Evolutionary conservation across 2,888 invertebrate species (phyloP), one percentile per base, ranked within the genome.

Genomic region (Helleia helle): DNA sequence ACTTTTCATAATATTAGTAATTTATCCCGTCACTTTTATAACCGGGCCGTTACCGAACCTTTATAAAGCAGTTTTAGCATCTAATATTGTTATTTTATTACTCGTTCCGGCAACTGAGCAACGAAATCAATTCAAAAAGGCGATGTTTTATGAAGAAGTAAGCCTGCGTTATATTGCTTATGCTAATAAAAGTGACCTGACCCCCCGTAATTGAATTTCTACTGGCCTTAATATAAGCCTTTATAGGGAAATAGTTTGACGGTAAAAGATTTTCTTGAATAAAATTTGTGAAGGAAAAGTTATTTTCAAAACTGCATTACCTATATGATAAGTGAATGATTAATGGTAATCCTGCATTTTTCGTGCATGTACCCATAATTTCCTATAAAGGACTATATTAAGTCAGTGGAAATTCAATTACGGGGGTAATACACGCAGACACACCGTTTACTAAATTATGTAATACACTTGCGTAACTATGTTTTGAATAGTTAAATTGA

Each of bases 141-240:
- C 34, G 18, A 34, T 34, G 34, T 18, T 18, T 18, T 34, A 18
- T 34, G 34, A 22, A 2, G 2, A 15, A 29, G 34, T 38, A 43
- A 43, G 25, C 39, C 40, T 31, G 38, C 38, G 44, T 3, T 18
- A 47, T 47, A 47, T 41, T 36, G 38, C 40, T 47, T 47, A 47
- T 42, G 40, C 38, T 43, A 44, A 47, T 47, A 41, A 39, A 44
- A 39, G 29, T 39, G 36, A 36, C 41, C 26, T 36, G n/a, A 34
- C 28, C 27, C 41, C 22, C 24, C 13, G 42, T 47, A 44, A 47
- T 47, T 47, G 44, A 47, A 44, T 44, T 43, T 39, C 11, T 22
- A 30, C 9, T 24, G 39, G 18, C 39, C 39, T 38, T 29, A 13
- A 27, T 27, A 26, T 30, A 30, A 13, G 29, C 39, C 29, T 38